Conservation (phyloP, 2,113 vertebrate genomes). For the Sylvia atricapilla region DNA sequence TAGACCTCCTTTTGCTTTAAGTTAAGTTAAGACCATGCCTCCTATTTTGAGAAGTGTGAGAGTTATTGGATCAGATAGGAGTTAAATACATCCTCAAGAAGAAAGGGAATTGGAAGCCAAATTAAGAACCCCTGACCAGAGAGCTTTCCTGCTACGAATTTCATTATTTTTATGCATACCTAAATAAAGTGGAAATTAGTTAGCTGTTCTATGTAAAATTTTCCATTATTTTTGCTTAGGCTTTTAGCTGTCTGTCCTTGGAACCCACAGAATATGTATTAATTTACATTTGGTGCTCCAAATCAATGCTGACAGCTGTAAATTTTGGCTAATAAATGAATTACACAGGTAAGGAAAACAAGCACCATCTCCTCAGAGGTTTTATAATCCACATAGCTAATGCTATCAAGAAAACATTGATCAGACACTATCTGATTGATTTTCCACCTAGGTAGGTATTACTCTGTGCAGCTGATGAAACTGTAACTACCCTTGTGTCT, state of each 20-base stretch:
- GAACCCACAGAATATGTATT: slow-evolving; percentile 22
- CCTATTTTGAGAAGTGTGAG: not conserved
- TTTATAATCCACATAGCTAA: slow-evolving; percentile 31
- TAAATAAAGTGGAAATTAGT: not conserved
- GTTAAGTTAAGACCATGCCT: fast-evolving
- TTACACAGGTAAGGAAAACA: slow-evolving; percentile 61
- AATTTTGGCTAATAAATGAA: slow-evolving; percentile 70
- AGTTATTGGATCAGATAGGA: not conserved
- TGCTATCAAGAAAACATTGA: slow-evolving; percentile 42
- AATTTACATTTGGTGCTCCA: not conserved
- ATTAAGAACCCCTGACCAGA: not conserved
- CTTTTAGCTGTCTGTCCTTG: slow-evolving; percentile 52
- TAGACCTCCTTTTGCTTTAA: not conserved
- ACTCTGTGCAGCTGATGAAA: slow-evolving; percentile 33
- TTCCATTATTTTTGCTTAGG: not conserved
- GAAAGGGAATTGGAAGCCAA: not conserved
- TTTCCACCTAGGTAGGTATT: slow-evolving; percentile 24
- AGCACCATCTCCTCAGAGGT: slow-evolving; percentile 13
- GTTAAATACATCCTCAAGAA: not conserved
- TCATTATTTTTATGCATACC: not conserved
- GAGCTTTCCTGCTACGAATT: not conserved
- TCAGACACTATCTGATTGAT: slow-evolving; percentile 45
- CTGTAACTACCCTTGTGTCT: slow-evolving; percentile 30
- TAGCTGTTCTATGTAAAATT: not conserved
- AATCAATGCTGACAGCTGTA: slow-evolving; percentile 67